Base-by-base conservation (phyloP, 2,797 vertebrate genomes). In the Melanotaenia trifasciata region DNA sequence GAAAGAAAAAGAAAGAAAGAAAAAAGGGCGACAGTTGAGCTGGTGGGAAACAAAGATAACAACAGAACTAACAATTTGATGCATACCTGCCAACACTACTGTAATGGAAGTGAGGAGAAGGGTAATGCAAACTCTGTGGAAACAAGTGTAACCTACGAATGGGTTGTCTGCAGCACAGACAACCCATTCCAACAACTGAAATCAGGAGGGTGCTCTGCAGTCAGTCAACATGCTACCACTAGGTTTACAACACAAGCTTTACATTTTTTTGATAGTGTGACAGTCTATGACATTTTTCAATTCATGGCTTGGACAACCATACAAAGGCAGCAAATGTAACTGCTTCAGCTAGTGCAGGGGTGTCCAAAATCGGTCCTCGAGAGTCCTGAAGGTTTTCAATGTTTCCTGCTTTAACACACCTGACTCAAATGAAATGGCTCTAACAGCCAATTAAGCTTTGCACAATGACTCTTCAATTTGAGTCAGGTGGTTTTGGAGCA, bases 41-140 rank as follows among this genome's bases (percentile, higher is more conserved):
- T 0, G 13, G 33, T 12, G 3, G 63, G 16, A 62, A 79, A 79
- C 59, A 66, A 8, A 50, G 72, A 68, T 43, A 79, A 79, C 65
- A 75, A 74, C 70, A 80, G 64, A 66, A 58, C 64, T 62, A 67
- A 74, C 69, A 74, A 32, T 69, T 38, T 81, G 76, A 87, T 78
- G 75, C 76, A 67, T 80, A 78, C 70, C 75, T 77, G 70, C 80
- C 79, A 87, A 60, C 70, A 63, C 62, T 53, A 74, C 72, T 79
- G 63, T 78, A 72, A 76, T 79, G 59, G 68, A 75, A 85, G 70
- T 75, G n/a, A 32, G 66, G 68, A 87, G 79, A 65, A 61, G 65
- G 81, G 67, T 88, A 84, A 90, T 79, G 77, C 70, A 78, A 90
- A 81, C 79, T 50, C 74, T 71, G 64, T 66, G 60, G 68, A 84